These are phyloP conservation scores for Agraylea sexmaculata DNA, from an alignment of 1,140 invertebrate genomes.

Conservation along the genomic window DNA sequence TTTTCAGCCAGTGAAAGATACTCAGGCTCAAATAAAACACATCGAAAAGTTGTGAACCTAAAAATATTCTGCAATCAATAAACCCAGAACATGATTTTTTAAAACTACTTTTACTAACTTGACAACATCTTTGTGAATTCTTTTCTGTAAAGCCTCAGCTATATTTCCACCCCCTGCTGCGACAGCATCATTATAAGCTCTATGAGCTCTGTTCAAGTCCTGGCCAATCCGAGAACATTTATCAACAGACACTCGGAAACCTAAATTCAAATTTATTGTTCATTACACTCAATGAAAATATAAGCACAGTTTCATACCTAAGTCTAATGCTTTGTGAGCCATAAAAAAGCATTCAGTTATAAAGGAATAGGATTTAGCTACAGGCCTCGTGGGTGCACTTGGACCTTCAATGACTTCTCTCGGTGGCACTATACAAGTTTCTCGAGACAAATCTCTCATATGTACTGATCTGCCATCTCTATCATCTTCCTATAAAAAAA, in stretches of 20 bases:
- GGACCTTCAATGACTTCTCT: conserved; percentile 42
- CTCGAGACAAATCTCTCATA: conserved; percentile 51
- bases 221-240: conserved; percentile 53
- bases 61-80: conserved; percentile 6
- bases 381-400: conserved; percentile 30
- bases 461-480: conserved; percentile 48
- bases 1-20: conserved; percentile 54
- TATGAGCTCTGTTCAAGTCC: conserved; percentile 65
- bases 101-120: too few species aligned
- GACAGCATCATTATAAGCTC: conserved; percentile 50
- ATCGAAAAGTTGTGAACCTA: conserved; percentile 54
- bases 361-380: conserved; percentile 61
- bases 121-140: too few species aligned
- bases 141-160: conserved; percentile 27
- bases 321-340: conserved; percentile 73
- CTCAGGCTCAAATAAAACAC: conserved; percentile 60
- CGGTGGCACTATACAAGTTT: conserved; percentile 67
- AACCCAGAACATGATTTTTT: background rate
- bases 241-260: conserved; percentile 69
- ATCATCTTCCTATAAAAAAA: conserved; percentile 28
- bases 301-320: too few species aligned
- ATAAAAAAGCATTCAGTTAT: conserved; percentile 85
- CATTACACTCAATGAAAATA: too few species aligned
- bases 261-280: too few species aligned
- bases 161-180: conserved; percentile 24